Conservation (phyloP, 23 tunicate species). For the Styela plicata region DNA sequence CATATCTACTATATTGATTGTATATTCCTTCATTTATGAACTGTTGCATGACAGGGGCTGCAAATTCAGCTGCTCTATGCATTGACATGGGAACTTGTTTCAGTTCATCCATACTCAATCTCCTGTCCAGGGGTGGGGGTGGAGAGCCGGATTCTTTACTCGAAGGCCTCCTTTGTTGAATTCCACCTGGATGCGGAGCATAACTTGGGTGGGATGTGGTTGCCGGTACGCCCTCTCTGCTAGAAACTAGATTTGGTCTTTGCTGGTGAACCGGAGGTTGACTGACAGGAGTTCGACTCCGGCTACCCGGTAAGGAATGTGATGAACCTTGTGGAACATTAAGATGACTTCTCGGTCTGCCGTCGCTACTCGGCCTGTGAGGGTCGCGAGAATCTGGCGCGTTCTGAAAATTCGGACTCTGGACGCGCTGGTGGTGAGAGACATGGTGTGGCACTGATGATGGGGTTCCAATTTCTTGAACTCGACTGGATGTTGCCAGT, state of each 20-base stretch:
- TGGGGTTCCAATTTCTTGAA: not conserved
- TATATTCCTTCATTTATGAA: not conserved
- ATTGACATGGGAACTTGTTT: not conserved
- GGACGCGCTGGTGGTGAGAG: not conserved
- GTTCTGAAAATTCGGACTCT: not conserved
- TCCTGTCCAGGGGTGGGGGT: not conserved
- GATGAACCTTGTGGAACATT: not conserved
- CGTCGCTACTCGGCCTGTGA: not conserved
- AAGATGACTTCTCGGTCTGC: not conserved
- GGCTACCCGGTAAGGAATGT: slow-evolving; percentile 31
- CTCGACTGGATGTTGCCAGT: not conserved
- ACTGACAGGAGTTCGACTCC: slow-evolving; percentile 18
- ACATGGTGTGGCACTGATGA: not conserved
- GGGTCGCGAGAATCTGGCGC: not conserved
- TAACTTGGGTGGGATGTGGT: not conserved
- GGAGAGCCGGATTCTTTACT: slow-evolving; percentile 20
- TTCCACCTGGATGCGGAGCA: not conserved
- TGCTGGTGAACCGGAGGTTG: not conserved
- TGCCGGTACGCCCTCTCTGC: slow-evolving; percentile 1
- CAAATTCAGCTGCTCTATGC: not conserved
- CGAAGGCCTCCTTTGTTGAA: not conserved
- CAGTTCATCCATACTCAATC: slow-evolving; percentile 8
- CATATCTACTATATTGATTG: not conserved
- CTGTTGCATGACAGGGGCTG: not conserved
- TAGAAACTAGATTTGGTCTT: not conserved